phyloP scores from a whole-genome alignment of 2,888 invertebrate genomes.

The Calameuta filiformis region DNA sequence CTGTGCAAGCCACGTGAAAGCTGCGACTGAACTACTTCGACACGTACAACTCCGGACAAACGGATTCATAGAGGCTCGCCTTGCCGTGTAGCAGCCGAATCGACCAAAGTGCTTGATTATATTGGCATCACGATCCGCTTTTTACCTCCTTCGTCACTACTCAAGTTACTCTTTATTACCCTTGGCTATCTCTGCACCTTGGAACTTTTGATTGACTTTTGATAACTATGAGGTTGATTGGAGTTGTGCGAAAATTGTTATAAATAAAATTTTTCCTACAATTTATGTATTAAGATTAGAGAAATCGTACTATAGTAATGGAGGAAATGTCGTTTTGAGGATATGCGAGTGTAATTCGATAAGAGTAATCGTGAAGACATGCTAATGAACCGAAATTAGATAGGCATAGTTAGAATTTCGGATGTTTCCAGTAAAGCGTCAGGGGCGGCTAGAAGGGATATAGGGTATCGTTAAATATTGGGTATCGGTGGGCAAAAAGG shows the following conservation, averaged over 20 bases:
- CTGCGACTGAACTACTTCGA: slow-evolving; percentile 21
- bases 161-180: background rate
- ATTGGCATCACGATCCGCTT: background rate
- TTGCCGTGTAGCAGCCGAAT: background rate
- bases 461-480: background rate
- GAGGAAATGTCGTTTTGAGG: background rate
- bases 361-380: background rate
- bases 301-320: background rate
- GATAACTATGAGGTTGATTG: background rate
- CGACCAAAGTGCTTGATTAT: background rate
- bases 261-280: too few relatives aligned
- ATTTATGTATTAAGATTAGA: background rate
- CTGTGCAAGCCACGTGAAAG: slow-evolving; percentile 12
- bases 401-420: background rate
- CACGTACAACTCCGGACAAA: slow-evolving; percentile 19
- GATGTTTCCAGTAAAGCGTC: background rate
- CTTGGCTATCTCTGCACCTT: background rate
- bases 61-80: slow-evolving; percentile 18
- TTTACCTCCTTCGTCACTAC: background rate
- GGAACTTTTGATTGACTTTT: background rate
- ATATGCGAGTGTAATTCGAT: background rate
- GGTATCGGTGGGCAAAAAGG: background rate
- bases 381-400: background rate
- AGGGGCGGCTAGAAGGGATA: background rate
- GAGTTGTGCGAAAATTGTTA: background rate